A percentile compares a stretch with the other conserved stretches of the same genome.
Evolutionary conservation across 1,140 invertebrate species (phyloP).

Genomic region (Leptinotarsa lineolata): DNA sequence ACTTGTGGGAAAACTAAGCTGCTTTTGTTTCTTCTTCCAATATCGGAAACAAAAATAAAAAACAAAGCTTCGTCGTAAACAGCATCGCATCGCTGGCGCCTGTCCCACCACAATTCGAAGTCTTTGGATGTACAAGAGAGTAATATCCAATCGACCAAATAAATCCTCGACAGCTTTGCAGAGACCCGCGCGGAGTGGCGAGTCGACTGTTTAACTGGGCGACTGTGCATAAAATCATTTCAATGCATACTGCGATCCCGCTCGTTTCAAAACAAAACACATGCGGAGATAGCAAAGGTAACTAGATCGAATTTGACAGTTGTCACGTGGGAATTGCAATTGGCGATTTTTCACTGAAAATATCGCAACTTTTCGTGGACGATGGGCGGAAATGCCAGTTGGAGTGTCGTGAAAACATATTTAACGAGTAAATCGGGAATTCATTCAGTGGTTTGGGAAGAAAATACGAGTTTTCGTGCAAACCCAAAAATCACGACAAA

Average conservation of each 20-base stretch:
- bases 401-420: neutral
- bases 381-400: neutral
- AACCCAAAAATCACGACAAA: neutral
- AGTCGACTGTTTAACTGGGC: constrained; percentile 40
- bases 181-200: constrained; percentile 3
- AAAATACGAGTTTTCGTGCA: neutral
- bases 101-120: constrained; percentile 40
- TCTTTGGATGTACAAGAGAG: constrained; percentile 49
- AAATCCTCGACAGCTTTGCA: constrained; percentile 24
- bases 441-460: neutral
- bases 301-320: constrained; percentile 56
- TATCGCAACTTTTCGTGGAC: neutral
- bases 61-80: constrained; percentile 27
- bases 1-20: neutral
- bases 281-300: constrained; percentile 56
- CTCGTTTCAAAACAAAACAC: constrained; percentile 58
- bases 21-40: neutral
- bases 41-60: constrained; percentile 7
- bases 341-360: constrained; percentile 49
- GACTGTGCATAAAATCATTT: constrained; percentile 54
- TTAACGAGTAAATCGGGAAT: neutral
- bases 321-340: constrained; percentile 50
- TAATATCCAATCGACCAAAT: constrained; percentile 51
- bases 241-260: constrained; percentile 55
- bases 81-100: constrained; percentile 47